Evolutionary conservation across 1,140 invertebrate species (phyloP).

Genomic region (Drosophila kurseongensis): DNA sequence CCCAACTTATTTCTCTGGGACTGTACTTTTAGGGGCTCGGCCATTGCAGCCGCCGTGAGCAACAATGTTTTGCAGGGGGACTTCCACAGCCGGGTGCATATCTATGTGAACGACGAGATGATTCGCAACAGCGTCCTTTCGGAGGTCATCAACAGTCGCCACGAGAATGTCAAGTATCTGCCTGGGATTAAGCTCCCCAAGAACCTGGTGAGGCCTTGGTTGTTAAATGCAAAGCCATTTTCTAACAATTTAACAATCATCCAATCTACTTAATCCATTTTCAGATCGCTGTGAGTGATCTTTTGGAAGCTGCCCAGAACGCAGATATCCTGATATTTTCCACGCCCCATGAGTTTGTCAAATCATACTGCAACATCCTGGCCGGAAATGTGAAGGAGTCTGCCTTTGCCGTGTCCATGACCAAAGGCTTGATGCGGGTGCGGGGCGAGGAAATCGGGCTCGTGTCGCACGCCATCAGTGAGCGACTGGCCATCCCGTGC

Average conservation of each 20-base stretch:
- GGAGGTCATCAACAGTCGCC: constrained; percentile 58
- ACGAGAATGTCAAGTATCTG: constrained; percentile 71
- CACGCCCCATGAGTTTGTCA: constrained; percentile 98
- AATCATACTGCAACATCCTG: constrained; percentile 92
- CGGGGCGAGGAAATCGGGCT: constrained; percentile 95
- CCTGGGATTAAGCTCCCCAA: constrained; percentile 57
- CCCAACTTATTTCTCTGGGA: background rate
- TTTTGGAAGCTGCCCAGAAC: constrained; percentile 93
- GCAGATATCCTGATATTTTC: constrained; percentile 98
- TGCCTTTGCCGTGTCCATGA: constrained; percentile 95
- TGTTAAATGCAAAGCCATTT: too few species aligned
- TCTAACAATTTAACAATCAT: background rate
- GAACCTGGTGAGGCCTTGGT: constrained; percentile 51
- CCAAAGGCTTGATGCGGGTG: constrained; percentile 97
- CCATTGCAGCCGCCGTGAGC: constrained; percentile 61
- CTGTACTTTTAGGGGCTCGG: constrained; percentile 56
- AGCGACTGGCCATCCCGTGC: constrained; percentile 89
- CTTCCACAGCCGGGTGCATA: constrained; percentile 54
- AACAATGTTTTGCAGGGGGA: constrained; percentile 36
- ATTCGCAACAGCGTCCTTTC: constrained; percentile 43
- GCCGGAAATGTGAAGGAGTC: constrained; percentile 95
- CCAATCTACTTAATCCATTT: constrained; percentile 41
- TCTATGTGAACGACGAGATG: constrained; percentile 65
- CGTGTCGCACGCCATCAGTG: constrained; percentile 96
- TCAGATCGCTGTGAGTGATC: constrained; percentile 96